Evolutionary conservation across 2,797 vertebrate genomes (phyloP).

Genomic region (Coilia nasus): DNA sequence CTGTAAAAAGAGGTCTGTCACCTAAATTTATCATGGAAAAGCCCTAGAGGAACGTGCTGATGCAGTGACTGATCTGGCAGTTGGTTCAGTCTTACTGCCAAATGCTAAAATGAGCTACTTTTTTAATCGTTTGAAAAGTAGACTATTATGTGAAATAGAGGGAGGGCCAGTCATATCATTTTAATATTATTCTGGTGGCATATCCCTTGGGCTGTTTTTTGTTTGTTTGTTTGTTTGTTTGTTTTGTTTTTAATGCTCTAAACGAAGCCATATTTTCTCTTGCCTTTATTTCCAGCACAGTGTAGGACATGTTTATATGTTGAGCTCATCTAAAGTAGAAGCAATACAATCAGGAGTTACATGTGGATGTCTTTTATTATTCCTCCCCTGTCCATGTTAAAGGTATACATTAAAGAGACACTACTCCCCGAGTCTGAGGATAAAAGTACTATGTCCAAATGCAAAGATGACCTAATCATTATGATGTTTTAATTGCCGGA

Average conservation of each 20-base stretch:
- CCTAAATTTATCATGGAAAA: neutral
- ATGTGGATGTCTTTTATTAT: constrained; percentile 25
- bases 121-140: neutral
- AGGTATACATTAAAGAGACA: neutral
- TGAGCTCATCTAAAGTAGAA: constrained; percentile 18
- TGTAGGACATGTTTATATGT: neutral
- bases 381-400: neutral
- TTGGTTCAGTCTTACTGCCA: neutral
- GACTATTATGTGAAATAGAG: neutral
- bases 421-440: neutral
- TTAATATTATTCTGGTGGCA: neutral
- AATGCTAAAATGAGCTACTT: neutral
- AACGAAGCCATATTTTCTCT: constrained; percentile 22
- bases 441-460: neutral
- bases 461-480: constrained; percentile 12
- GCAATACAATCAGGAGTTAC: constrained; percentile 17
- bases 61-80: neutral
- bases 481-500: neutral
- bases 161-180: constrained; percentile 18
- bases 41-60: neutral
- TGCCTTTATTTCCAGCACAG: neutral
- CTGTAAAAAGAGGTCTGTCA: neutral
- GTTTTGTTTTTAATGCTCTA: neutral
- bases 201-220: neutral
- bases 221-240: too few relatives aligned